These are phyloP conservation scores for Nymphalis io DNA, from an alignment of 1,140 invertebrate genomes.

Conservation along the genomic window DNA sequence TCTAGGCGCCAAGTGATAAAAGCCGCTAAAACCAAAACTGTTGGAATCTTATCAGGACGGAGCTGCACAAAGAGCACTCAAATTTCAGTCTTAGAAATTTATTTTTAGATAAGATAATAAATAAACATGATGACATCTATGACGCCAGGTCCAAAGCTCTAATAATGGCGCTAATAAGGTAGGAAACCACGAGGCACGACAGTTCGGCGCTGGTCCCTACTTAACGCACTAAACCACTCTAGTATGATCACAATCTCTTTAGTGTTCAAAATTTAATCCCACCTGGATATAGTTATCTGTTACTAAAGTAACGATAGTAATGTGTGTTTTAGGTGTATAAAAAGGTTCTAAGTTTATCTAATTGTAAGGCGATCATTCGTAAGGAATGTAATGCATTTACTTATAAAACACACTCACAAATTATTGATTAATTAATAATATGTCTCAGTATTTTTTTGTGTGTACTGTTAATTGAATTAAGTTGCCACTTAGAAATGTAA, in stretches of 20 bases:
- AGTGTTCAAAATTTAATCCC: constrained; percentile 45
- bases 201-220: too few species aligned
- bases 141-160: too few species aligned
- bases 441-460: constrained; percentile 13
- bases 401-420: constrained; percentile 7
- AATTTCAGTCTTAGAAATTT: too few species aligned
- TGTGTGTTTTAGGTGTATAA: constrained; percentile 5
- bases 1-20: too few species aligned
- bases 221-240: not conserved
- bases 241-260: not conserved
- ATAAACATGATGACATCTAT: too few species aligned
- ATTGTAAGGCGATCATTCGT: constrained; percentile 12
- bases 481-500: constrained; percentile 27
- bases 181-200: too few species aligned
- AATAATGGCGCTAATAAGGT: too few species aligned
- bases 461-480: constrained; percentile 11
- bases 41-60: too few species aligned
- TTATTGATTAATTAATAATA: constrained; percentile 13
- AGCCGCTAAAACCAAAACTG: too few species aligned
- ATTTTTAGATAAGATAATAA: too few species aligned
- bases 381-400: constrained; percentile 25
- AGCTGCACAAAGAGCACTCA: too few species aligned
- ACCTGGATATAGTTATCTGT: constrained; percentile 35
- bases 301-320: not conserved
- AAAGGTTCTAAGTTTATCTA: constrained; percentile 13